A percentile compares a stretch with the other conserved stretches of the same genome.
These are phyloP conservation scores for Ceyx erithaca DNA, from an alignment of 2,797 vertebrate genomes.

Conservation along the genomic window DNA sequence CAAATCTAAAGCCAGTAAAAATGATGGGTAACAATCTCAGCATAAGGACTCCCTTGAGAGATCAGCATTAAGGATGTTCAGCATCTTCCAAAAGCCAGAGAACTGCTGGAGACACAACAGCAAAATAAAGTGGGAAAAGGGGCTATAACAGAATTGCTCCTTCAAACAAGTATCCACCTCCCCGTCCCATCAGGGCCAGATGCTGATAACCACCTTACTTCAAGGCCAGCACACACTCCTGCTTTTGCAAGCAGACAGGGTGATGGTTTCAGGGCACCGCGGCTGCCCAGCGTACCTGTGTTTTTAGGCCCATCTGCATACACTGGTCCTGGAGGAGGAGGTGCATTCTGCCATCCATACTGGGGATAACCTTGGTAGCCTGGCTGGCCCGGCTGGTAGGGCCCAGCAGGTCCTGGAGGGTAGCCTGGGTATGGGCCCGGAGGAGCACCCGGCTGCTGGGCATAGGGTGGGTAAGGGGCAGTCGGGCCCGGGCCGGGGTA, in stretches of 20 bases:
- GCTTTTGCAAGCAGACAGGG: background rate
- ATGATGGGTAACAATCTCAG: background rate
- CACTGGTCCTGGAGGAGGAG: constrained; percentile 85
- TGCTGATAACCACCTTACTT: background rate
- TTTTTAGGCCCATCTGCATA: constrained; percentile 92
- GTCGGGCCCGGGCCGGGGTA: constrained; percentile 85
- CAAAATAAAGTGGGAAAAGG: background rate
- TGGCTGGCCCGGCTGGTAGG: constrained; percentile 80
- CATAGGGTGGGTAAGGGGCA: constrained; percentile 90
- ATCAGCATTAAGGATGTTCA: background rate
- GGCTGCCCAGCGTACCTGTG: constrained; percentile 84
- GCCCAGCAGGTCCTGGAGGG: constrained; percentile 63
- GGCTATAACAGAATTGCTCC: background rate
- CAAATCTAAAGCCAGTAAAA: background rate
- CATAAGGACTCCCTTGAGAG: background rate
- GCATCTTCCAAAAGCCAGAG: background rate
- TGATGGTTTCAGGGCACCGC: accelerated
- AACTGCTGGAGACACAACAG: background rate
- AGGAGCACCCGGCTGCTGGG: constrained; percentile 80
- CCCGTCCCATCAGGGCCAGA: background rate
- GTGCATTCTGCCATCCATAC: constrained; percentile 89
- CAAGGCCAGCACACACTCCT: background rate
- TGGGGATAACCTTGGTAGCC: constrained; percentile 87
- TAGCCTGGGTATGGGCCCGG: constrained; percentile 76
- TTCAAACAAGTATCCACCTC: background rate